A percentile compares a stretch with the other conserved stretches of the same genome.
These are phyloP conservation scores for Ostrea edulis DNA, from an alignment of 1,140 invertebrate genomes.

Conservation along the genomic window DNA sequence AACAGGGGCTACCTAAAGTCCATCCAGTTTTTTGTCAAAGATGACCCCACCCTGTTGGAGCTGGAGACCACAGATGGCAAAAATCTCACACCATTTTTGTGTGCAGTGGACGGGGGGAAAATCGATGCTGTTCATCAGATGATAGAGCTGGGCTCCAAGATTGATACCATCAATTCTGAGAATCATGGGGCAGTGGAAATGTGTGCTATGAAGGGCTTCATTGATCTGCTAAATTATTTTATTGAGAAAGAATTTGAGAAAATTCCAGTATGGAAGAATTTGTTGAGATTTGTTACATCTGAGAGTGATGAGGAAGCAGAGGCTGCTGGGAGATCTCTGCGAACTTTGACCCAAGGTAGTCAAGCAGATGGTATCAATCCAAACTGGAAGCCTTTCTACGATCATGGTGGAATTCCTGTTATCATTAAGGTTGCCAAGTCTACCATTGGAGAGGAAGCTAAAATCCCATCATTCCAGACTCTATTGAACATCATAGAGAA, in stretches of 20 bases:
- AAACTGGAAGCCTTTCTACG: constrained; percentile 68
- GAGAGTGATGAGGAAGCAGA: constrained; percentile 75
- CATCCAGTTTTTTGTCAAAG: constrained; percentile 73
- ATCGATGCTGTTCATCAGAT: constrained; percentile 73
- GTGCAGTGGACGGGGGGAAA: constrained; percentile 74
- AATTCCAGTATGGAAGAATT: constrained; percentile 77
- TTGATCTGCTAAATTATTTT: constrained; percentile 73
- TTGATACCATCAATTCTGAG: constrained; percentile 69
- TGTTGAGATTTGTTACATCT: constrained; percentile 73
- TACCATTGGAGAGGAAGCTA: constrained; percentile 67
- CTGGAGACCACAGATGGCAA: constrained; percentile 75
- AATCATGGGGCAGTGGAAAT: constrained; percentile 78
- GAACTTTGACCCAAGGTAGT: constrained; percentile 70
- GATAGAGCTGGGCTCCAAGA: constrained; percentile 71
- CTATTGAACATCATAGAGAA: constrained; percentile 73
- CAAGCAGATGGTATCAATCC: constrained; percentile 64
- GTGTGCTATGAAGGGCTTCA: constrained; percentile 71
- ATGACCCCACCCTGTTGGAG: constrained; percentile 71
- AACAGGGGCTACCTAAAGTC: constrained; percentile 75
- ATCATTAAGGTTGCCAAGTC: constrained; percentile 73
- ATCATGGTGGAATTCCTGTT: constrained; percentile 69
- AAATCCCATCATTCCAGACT: constrained; percentile 69
- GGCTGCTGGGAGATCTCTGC: constrained; percentile 73
- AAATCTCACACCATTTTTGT: constrained; percentile 75
- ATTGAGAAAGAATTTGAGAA: constrained; percentile 67